phyloP scores from a whole-genome alignment of 30 jellyfish, hydroid and myxozoan species.

The Aurelia aurita complex sp. Pacific region DNA sequence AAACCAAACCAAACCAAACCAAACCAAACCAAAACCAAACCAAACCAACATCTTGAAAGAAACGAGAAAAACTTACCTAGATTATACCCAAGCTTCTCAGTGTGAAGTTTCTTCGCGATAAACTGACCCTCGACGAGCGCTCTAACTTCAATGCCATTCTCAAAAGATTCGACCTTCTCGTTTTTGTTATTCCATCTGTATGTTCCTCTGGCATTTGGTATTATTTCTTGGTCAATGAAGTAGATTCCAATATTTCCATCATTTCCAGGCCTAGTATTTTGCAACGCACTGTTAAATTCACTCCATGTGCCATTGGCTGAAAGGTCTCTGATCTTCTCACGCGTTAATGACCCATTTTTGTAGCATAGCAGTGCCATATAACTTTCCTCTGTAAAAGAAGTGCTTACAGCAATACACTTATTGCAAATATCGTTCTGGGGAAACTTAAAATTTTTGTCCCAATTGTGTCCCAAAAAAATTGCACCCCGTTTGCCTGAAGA shows the following conservation, averaged over 20 bases:
- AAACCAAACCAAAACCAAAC: too few relatives aligned
- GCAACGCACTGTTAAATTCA: constrained; percentile 55
- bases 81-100: constrained; percentile 67
- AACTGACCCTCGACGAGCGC: constrained; percentile 94
- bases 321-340: constrained; percentile 63
- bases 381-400: constrained; percentile 33
- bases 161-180: constrained; percentile 38
- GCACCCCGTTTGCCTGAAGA: too few relatives aligned
- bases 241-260: constrained; percentile 77
- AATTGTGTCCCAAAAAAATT: too few relatives aligned
- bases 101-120: constrained; percentile 77
- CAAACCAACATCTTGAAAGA: too few relatives aligned
- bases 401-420: too few relatives aligned
- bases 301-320: constrained; percentile 60
- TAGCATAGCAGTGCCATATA: constrained; percentile 92
- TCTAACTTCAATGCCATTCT: constrained; percentile 65
- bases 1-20: too few relatives aligned
- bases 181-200: constrained; percentile 64
- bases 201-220: constrained; percentile 78
- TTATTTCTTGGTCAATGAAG: constrained; percentile 81
- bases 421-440: too few relatives aligned
- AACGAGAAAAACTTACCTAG: constrained; percentile 33
- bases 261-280: constrained; percentile 78
- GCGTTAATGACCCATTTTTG: constrained; percentile 90
- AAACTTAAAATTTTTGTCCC: too few relatives aligned